These are phyloP conservation scores for Nymphicus hollandicus DNA, from an alignment of 2,113 vertebrate species.

Conservation along the genomic window DNA sequence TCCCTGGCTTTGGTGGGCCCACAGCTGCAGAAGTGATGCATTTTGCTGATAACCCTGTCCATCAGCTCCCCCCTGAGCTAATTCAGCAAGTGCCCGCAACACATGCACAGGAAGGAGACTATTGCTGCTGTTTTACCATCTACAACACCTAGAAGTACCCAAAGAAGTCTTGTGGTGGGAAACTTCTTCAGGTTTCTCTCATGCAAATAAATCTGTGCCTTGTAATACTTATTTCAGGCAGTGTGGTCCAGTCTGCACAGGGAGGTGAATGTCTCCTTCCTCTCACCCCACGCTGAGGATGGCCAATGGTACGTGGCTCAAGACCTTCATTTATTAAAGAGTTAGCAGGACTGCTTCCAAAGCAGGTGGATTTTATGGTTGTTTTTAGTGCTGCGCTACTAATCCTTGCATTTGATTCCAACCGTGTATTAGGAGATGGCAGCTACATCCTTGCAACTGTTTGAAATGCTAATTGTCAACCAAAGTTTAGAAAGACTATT, in stretches of 20 bases:
- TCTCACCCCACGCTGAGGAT: background rate
- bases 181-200: background rate
- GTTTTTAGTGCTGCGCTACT: background rate
- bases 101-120: rapidly evolving
- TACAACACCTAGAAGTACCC: rapidly evolving
- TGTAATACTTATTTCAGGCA: rapidly evolving
- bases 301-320: rapidly evolving
- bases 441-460: conserved; percentile 25
- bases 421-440: conserved; percentile 34
- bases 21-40: rapidly evolving
- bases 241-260: background rate
- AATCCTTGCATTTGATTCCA: background rate
- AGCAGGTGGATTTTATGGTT: background rate
- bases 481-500: conserved; percentile 56
- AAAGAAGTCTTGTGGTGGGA: background rate
- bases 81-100: background rate
- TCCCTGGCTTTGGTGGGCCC: background rate
- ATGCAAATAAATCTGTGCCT: rapidly evolving
- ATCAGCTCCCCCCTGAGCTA: background rate
- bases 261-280: background rate
- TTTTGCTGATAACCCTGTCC: rapidly evolving
- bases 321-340: rapidly evolving
- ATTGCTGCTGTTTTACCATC: rapidly evolving
- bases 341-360: background rate
- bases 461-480: conserved; percentile 68